A percentile compares a stretch with the other conserved stretches of the same genome.
Conservation (phyloP, 2,888 invertebrate species). For the Pandemis cinnamomeana region DNA sequence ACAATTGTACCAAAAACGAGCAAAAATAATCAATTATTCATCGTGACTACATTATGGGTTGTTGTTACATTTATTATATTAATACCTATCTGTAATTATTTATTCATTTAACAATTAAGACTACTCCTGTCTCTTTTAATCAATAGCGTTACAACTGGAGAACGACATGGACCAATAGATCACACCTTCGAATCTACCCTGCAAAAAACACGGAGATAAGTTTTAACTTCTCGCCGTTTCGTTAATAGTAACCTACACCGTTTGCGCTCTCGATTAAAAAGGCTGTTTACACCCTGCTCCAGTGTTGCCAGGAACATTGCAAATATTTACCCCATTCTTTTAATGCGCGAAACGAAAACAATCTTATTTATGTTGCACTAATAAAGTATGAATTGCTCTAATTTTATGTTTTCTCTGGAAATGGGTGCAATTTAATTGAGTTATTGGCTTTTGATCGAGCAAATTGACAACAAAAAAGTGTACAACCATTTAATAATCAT, state of each 20-base stretch:
- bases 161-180: not conserved
- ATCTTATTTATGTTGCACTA: conserved; percentile 9
- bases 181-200: not conserved
- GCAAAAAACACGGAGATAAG: not conserved
- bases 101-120: not conserved
- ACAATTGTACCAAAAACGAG: too few relatives aligned
- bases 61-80: too few relatives aligned
- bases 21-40: too few relatives aligned
- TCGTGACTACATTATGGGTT: too few relatives aligned
- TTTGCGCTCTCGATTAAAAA: conserved; percentile 76
- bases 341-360: conserved; percentile 14
- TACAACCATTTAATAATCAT: too few relatives aligned
- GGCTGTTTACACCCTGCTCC: conserved; percentile 65
- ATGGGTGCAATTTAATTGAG: too few relatives aligned
- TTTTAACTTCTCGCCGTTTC: conserved; percentile 37
- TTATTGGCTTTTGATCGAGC: too few relatives aligned
- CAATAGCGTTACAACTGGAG: not conserved
- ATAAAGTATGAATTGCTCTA: not conserved
- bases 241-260: conserved; percentile 70
- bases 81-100: too few relatives aligned
- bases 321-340: conserved; percentile 63
- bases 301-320: conserved; percentile 61
- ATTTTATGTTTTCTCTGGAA: not conserved
- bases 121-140: not conserved
- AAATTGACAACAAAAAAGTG: too few relatives aligned